phyloP scores from a whole-genome alignment of 2,113 vertebrate species.

The Scomber japonicus region DNA sequence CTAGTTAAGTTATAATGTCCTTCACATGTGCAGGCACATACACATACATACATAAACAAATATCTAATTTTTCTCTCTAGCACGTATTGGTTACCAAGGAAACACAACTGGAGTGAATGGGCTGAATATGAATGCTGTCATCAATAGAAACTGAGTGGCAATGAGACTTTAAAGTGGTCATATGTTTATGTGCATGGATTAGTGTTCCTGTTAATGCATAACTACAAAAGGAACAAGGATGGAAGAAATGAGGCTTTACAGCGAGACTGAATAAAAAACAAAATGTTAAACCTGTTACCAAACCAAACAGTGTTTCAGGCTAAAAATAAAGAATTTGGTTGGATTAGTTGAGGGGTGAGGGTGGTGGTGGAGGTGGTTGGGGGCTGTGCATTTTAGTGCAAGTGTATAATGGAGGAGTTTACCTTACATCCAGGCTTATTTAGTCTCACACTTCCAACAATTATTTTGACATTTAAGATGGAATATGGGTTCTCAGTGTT shows the following conservation, averaged over 20 bases:
- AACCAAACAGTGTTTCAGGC: slow-evolving; percentile 30
- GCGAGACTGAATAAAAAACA: slow-evolving; percentile 8
- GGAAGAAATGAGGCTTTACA: background rate
- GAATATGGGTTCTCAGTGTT: background rate
- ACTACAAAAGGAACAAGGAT: slow-evolving; percentile 5
- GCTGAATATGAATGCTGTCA: slow-evolving; percentile 32
- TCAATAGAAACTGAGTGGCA: slow-evolving; percentile 12
- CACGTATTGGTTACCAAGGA: slow-evolving; percentile 30
- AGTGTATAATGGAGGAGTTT: background rate
- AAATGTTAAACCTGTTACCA: slow-evolving; percentile 1
- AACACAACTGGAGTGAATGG: slow-evolving; percentile 35
- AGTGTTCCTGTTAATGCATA: slow-evolving; percentile 66
- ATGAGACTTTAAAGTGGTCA: slow-evolving; percentile 9
- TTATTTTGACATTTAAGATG: slow-evolving; percentile 14
- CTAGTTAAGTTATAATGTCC: background rate
- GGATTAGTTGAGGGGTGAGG: slow-evolving; percentile 5
- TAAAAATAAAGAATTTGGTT: slow-evolving; percentile 34
- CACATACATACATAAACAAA: background rate
- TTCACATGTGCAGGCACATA: background rate
- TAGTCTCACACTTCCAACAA: background rate
- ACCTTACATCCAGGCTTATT: background rate
- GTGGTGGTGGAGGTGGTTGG: background rate
- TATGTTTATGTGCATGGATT: slow-evolving; percentile 43
- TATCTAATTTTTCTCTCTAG: background rate
- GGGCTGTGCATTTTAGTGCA: background rate